These are phyloP conservation scores for Synanthedon vespiformis DNA, from an alignment of 2,888 invertebrate genomes.

Conservation along the genomic window DNA sequence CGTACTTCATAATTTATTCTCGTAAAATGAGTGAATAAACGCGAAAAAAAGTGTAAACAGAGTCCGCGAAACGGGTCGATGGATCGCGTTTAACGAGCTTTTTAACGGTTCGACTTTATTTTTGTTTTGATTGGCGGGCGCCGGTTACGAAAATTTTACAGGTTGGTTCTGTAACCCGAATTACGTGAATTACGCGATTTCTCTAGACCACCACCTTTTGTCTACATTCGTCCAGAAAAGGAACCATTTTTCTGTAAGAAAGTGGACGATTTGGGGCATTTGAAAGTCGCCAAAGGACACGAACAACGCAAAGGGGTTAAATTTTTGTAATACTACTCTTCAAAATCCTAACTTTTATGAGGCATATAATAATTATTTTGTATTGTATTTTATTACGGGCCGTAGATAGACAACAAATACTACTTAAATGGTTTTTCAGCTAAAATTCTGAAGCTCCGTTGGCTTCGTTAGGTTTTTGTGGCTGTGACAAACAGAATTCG, in stretches of 20 bases:
- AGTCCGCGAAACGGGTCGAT: conserved; percentile 34
- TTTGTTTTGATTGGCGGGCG: conserved; percentile 16
- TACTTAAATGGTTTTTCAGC: too few relatives aligned
- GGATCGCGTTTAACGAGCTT: conserved; percentile 31
- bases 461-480: too few relatives aligned
- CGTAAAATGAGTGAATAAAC: conserved; percentile 8
- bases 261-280: background rate
- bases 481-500: too few relatives aligned
- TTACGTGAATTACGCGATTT: conserved; percentile 24
- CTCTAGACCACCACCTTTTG: background rate
- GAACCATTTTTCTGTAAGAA: background rate
- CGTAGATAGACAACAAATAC: too few relatives aligned
- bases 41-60: conserved; percentile 10
- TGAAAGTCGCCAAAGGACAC: too few relatives aligned
- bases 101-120: conserved; percentile 24
- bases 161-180: conserved; percentile 29
- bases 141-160: conserved; percentile 27
- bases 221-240: background rate
- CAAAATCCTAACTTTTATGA: too few relatives aligned
- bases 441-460: too few relatives aligned
- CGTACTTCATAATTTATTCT: background rate
- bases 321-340: too few relatives aligned
- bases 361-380: too few relatives aligned
- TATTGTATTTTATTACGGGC: too few relatives aligned
- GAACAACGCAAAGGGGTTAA: too few relatives aligned